These are phyloP conservation scores for Platichthys stellatus DNA, from an alignment of 2,113 vertebrate genomes.

Conservation along the genomic window DNA sequence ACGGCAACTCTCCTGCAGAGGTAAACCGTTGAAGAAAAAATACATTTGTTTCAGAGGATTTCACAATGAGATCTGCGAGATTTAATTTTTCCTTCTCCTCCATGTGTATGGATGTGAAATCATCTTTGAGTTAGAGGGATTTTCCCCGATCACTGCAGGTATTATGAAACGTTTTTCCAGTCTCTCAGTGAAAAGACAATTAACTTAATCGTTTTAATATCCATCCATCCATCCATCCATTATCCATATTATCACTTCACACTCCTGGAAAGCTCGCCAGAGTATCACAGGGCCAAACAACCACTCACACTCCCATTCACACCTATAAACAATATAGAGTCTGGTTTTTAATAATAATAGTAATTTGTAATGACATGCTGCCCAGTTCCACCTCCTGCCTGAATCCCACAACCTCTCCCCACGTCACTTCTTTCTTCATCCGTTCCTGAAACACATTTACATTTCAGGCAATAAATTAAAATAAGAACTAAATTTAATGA, in stretches of 20 bases:
- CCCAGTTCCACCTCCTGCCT: slow-evolving; percentile 3
- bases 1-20: slow-evolving; percentile 1
- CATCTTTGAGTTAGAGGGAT: slow-evolving; percentile 7
- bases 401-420: slow-evolving; percentile 20
- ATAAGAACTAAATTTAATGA: slow-evolving; percentile 45
- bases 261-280: no score
- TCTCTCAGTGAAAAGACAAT: slow-evolving; percentile 4
- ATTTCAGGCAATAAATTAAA: slow-evolving; percentile 1
- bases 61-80: neutral
- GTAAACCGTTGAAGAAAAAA: slow-evolving; percentile 24
- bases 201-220: no score
- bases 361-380: neutral
- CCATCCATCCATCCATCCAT: no score
- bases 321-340: no score
- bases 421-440: slow-evolving; percentile 26
- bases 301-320: no score
- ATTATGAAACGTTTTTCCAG: slow-evolving; percentile 16
- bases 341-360: slow-evolving; percentile 11
- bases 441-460: slow-evolving; percentile 28
- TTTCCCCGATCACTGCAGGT: slow-evolving; percentile 37
- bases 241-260: no score
- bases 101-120: slow-evolving; percentile 33
- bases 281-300: no score
- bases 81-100: neutral
- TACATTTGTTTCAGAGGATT: neutral